phyloP scores from a whole-genome alignment of 2,113 vertebrate species.

The Nesospiza acunhae region DNA sequence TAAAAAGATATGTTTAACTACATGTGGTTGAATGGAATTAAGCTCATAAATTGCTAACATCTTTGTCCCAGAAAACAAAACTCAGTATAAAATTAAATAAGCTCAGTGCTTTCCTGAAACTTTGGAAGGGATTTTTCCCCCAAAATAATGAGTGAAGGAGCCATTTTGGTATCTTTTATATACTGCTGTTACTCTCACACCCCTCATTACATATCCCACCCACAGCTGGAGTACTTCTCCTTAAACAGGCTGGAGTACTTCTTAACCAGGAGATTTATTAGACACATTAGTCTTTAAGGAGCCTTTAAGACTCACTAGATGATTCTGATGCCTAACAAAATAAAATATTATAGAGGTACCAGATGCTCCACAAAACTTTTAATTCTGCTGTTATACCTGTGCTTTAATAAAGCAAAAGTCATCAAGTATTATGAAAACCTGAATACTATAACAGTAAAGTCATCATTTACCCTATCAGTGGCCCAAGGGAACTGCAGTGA shows the following conservation, averaged over 20 bases:
- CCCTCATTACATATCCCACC: background rate
- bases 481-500: background rate
- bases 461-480: background rate
- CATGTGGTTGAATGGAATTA: background rate
- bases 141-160: background rate
- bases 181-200: background rate
- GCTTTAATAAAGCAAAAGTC: background rate
- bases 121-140: background rate
- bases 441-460: background rate
- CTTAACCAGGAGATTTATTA: background rate
- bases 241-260: background rate
- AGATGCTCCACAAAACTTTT: slow-evolving; percentile 9
- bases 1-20: background rate
- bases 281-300: background rate
- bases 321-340: background rate
- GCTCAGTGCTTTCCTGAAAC: background rate
- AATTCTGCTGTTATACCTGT: background rate
- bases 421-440: background rate
- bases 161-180: background rate
- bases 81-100: background rate
- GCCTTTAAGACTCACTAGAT: background rate
- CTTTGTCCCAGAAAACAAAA: background rate
- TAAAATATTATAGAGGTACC: background rate
- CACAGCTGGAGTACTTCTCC: background rate
- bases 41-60: background rate